Evolutionary conservation across 1,140 invertebrate species (phyloP).

Genomic region (Atopsyche davidsoni): DNA sequence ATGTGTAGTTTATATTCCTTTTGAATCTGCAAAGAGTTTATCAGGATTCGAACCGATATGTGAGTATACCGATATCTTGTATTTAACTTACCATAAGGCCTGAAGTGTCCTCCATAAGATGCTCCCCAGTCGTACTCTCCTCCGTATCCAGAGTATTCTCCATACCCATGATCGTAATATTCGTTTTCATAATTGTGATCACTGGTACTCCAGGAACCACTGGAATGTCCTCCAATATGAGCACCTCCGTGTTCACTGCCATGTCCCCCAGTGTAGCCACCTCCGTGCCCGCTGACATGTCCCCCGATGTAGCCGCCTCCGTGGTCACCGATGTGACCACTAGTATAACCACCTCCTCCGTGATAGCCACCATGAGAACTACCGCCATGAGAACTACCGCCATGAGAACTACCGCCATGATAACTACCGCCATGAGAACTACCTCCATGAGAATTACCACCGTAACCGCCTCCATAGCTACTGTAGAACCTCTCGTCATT

Average conservation of each 20-base stretch:
- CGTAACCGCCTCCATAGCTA: slow-evolving; percentile 19
- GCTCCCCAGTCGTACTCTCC: neutral
- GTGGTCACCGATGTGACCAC: neutral
- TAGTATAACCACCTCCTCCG: neutral
- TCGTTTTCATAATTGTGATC: slow-evolving; percentile 8
- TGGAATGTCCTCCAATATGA: too few species aligned
- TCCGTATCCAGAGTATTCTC: neutral
- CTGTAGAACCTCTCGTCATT: slow-evolving; percentile 2
- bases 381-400: slow-evolving; percentile 3
- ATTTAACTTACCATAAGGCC: slow-evolving; percentile 16
- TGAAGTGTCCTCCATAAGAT: neutral
- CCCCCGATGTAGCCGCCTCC: neutral
- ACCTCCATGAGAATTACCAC: slow-evolving; percentile 34
- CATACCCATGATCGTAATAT: slow-evolving; percentile 6
- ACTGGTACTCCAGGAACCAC: slow-evolving; percentile 6
- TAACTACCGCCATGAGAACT: slow-evolving; percentile 11
- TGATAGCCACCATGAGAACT: slow-evolving; percentile 4
- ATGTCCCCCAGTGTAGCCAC: neutral
- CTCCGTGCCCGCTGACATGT: neutral
- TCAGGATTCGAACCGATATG: too few species aligned
- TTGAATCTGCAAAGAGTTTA: too few species aligned
- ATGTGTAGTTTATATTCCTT: too few species aligned
- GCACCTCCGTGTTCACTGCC: neutral
- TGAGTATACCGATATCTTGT: too few species aligned
- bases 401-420: slow-evolving; percentile 14